Conservation (phyloP, 2,888 invertebrate genomes). For the Drosophila diplacantha region DNA sequence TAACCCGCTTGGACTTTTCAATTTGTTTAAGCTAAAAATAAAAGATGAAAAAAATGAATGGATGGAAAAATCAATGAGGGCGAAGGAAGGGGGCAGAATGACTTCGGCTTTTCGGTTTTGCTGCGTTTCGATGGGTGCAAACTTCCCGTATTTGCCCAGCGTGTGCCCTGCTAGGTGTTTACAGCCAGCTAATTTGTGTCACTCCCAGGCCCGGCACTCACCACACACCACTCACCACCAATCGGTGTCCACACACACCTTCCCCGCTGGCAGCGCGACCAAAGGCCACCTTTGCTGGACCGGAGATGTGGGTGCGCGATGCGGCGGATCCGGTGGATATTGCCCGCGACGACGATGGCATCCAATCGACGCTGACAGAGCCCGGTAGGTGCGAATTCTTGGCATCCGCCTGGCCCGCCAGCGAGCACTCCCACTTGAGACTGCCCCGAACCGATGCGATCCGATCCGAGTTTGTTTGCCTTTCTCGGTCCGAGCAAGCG, state of each 20-base stretch:
- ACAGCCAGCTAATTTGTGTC: constrained; percentile 53
- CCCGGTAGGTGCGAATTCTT: constrained; percentile 1
- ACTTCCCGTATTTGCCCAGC: constrained; percentile 59
- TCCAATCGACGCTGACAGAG: not conserved
- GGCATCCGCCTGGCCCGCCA: constrained; percentile 1
- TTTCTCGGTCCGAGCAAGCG: constrained; percentile 3
- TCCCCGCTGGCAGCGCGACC: constrained; percentile 1
- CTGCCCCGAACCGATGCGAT: not conserved
- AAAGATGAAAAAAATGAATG: constrained; percentile 11
- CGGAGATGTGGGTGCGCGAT: constrained; percentile 15
- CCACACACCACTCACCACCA: not conserved
- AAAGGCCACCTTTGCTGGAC: constrained; percentile 10
- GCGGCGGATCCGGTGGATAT: not conserved
- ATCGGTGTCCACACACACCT: no score
- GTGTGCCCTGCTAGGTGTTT: constrained; percentile 39
- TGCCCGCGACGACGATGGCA: not conserved
- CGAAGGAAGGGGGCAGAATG: not conserved
- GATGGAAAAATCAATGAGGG: constrained; percentile 29
- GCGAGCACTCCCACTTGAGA: constrained; percentile 9
- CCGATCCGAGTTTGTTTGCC: constrained; percentile 3
- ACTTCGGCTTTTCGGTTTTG: constrained; percentile 6
- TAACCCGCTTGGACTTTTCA: constrained; percentile 42
- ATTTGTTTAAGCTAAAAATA: constrained; percentile 42
- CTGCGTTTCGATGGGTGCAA: constrained; percentile 31
- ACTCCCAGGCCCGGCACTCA: constrained; percentile 3